Conservation (phyloP, 2,888 invertebrate genomes). For the Clivina fossor region DNA sequence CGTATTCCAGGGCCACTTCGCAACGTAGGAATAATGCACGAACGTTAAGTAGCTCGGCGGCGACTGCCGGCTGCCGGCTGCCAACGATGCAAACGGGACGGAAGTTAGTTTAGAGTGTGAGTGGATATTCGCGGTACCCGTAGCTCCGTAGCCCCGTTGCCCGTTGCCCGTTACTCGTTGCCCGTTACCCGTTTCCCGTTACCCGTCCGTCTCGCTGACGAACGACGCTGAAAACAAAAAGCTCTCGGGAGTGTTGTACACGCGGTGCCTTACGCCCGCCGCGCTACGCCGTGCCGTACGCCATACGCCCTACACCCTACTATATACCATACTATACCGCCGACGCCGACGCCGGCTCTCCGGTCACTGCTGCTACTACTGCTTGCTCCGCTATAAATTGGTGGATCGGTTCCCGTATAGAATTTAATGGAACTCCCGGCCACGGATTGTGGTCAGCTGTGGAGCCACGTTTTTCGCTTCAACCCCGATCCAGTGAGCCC, state of each 20-base stretch:
- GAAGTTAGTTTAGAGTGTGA: too few species aligned
- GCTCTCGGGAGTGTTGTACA: constrained; percentile 47
- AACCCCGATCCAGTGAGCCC: too few species aligned
- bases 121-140: too few species aligned
- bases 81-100: too few species aligned
- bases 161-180: not conserved
- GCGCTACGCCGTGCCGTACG: constrained; percentile 42
- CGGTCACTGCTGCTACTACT: not conserved
- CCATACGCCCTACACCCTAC: too few species aligned
- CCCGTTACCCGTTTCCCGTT: not conserved
- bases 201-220: constrained; percentile 41
- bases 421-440: constrained; percentile 28
- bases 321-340: too few species aligned
- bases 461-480: too few species aligned
- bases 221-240: constrained; percentile 44
- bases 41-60: constrained; percentile 30
- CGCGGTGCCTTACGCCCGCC: constrained; percentile 33
- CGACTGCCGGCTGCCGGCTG: constrained; percentile 1
- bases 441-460: constrained; percentile 23
- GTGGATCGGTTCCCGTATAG: constrained; percentile 27
- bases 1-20: constrained; percentile 30
- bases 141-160: too few species aligned
- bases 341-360: not conserved
- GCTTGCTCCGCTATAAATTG: constrained; percentile 29
- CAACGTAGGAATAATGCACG: constrained; percentile 30